These are phyloP conservation scores for Calephelis virginiensis DNA, from an alignment of 1,140 invertebrate species.

Conservation along the genomic window DNA sequence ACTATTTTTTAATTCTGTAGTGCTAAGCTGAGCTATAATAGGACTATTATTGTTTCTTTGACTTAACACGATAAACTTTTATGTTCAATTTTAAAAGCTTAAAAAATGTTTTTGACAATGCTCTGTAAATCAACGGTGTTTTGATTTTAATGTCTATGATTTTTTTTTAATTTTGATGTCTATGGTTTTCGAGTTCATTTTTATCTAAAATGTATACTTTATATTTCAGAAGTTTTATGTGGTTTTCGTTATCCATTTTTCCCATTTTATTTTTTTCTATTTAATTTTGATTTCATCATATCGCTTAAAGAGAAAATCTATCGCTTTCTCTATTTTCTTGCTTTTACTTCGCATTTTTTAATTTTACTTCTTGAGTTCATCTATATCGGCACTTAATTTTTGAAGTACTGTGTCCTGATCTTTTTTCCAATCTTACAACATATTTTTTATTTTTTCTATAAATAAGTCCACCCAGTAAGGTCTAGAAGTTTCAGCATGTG, in stretches of 20 bases:
- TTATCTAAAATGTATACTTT: not conserved
- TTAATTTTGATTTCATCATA: not conserved
- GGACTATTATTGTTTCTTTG: not conserved
- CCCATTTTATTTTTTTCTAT: not conserved
- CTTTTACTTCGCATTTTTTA: not conserved
- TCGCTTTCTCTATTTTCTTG: not conserved
- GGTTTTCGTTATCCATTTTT: not conserved
- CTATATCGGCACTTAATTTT: not conserved
- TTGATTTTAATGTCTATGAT: not conserved
- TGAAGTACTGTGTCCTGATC: not conserved
- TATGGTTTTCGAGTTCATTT: not conserved
- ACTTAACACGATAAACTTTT: not conserved
- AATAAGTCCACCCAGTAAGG: not conserved
- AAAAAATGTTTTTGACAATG: not conserved
- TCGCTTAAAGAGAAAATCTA: not conserved
- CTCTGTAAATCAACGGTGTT: not conserved
- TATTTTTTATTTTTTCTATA: not conserved
- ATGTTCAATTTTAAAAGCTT: not conserved
- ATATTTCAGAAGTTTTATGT: not conserved
- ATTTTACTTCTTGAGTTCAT: not conserved
- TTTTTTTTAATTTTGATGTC: not conserved
- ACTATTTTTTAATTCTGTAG: not conserved
- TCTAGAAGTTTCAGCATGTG: not conserved
- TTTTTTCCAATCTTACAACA: not conserved
- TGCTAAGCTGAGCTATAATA: not conserved